Evolutionary conservation across 2,888 invertebrate species (phyloP).

Genomic region (Nomada lathburiana): DNA sequence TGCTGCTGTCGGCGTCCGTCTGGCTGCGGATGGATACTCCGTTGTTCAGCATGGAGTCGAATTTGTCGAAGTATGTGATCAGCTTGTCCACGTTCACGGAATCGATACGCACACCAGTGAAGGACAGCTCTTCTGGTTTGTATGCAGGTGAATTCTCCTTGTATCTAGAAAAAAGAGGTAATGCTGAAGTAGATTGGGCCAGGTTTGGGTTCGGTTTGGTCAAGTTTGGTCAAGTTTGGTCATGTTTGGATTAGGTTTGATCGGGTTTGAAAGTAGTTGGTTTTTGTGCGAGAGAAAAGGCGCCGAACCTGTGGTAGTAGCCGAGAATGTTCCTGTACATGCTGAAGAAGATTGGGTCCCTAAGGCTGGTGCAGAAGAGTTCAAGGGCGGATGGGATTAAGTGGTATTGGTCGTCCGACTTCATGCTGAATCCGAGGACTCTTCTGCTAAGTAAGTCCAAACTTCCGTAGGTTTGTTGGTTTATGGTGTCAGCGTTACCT

Average conservation of each 20-base stretch:
- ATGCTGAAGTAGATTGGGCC: too few relatives aligned
- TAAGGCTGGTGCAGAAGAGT: constrained; percentile 87
- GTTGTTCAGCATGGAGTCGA: constrained; percentile 87
- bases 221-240: too few relatives aligned
- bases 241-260: too few relatives aligned
- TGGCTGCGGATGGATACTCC: constrained; percentile 84
- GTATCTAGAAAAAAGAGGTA: constrained; percentile 80
- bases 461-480: constrained; percentile 85
- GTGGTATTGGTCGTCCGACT: constrained; percentile 79
- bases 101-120: constrained; percentile 87
- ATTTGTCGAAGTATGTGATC: constrained; percentile 89
- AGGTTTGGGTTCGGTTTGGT: too few relatives aligned
- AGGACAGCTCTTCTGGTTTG: constrained; percentile 86
- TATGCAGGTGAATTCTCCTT: constrained; percentile 86
- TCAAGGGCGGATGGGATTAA: constrained; percentile 87
- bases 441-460: constrained; percentile 86
- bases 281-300: background rate
- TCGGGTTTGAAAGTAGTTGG: background rate
- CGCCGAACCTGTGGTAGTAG: constrained; percentile 81
- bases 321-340: constrained; percentile 87
- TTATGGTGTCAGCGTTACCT: constrained; percentile 84
- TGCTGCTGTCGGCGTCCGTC: constrained; percentile 84
- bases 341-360: constrained; percentile 89
- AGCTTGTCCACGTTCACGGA: constrained; percentile 88
- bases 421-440: constrained; percentile 80